These are phyloP conservation scores for Rhadina sibilatrix DNA, from an alignment of 2,113 vertebrate genomes.

Conservation along the genomic window DNA sequence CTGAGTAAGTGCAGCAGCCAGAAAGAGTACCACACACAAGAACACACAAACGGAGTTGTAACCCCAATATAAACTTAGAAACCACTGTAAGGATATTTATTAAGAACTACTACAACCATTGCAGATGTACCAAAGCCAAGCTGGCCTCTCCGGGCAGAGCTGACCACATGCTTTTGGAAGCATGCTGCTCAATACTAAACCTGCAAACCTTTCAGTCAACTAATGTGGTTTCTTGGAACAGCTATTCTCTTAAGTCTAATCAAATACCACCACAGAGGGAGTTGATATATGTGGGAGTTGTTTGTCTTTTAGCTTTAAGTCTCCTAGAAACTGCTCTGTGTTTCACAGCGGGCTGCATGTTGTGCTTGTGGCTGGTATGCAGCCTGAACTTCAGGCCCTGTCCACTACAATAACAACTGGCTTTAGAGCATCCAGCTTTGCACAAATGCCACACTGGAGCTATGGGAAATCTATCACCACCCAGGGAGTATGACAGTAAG, in stretches of 20 bases:
- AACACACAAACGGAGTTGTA: neutral
- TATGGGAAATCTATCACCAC: slow-evolving; percentile 9
- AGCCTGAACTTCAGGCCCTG: neutral
- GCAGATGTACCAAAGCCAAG: neutral
- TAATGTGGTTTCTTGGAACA: neutral
- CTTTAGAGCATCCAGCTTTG: neutral
- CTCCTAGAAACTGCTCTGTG: neutral
- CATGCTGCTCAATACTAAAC: neutral
- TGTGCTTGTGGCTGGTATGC: rapidly evolving
- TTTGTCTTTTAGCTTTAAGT: neutral
- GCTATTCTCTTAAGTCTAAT: neutral
- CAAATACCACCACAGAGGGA: neutral
- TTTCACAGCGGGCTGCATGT: rapidly evolving
- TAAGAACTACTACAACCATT: neutral
- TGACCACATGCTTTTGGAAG: neutral
- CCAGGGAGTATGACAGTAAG: neutral
- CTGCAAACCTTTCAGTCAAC: neutral
- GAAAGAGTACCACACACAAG: neutral
- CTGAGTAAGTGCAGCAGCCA: neutral
- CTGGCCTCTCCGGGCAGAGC: neutral
- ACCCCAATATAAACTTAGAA: neutral
- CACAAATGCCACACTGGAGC: neutral
- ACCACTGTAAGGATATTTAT: neutral
- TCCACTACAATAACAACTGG: neutral
- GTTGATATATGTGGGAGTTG: neutral